phyloP scores from a whole-genome alignment of 2,113 vertebrate species.

The Eonycteris spelaea region DNA sequence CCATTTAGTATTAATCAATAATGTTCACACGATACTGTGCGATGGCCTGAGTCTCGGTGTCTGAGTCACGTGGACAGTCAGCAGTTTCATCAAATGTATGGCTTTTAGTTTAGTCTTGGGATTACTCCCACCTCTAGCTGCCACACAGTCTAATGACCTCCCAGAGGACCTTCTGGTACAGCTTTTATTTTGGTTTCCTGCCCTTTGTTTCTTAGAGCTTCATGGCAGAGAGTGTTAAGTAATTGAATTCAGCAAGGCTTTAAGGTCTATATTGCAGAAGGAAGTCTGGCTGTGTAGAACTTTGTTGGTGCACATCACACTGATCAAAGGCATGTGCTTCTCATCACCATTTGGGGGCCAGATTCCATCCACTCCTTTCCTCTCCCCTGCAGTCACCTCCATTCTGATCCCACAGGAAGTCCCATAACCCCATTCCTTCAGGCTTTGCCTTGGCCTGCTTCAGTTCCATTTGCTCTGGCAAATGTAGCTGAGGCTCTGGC shows the following conservation, averaged over 20 bases:
- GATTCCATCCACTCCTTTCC: not conserved
- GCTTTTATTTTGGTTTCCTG: conserved; percentile 29
- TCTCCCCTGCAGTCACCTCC: not conserved
- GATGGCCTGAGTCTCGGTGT: not conserved
- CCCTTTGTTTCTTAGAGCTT: conserved; percentile 29
- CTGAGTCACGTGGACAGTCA: not conserved
- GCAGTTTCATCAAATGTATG: not conserved
- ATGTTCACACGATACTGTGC: not conserved
- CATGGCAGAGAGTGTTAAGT: not conserved
- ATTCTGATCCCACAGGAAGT: not conserved
- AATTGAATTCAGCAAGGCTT: not conserved
- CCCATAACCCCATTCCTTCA: too few relatives aligned
- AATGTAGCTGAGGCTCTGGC: not conserved
- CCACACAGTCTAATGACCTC: not conserved
- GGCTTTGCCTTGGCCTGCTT: not conserved
- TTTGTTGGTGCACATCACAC: not conserved
- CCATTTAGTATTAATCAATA: not conserved
- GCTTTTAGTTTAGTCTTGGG: not conserved
- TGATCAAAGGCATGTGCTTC: not conserved
- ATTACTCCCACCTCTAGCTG: not conserved
- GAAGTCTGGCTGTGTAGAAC: not conserved
- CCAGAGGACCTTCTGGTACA: not conserved
- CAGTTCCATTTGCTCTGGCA: not conserved
- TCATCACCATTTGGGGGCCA: not conserved
- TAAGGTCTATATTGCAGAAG: not conserved